These are phyloP conservation scores for Rotaria socialis DNA, from an alignment of 2,888 invertebrate genomes.

Conservation along the genomic window DNA sequence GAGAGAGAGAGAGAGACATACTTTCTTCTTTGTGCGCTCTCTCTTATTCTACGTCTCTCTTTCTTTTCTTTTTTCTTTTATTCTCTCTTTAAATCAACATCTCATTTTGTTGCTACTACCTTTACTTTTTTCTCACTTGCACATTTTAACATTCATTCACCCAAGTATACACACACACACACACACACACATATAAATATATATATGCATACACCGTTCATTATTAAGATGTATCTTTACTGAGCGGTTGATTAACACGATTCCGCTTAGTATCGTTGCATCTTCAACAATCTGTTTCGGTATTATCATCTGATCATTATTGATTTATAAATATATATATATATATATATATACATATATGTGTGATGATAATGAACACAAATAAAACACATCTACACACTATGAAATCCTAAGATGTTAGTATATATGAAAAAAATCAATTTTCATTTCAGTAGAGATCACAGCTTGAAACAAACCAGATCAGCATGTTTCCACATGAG, in stretches of 20 bases:
- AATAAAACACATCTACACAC: neutral
- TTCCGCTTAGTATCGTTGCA: constrained; percentile 26
- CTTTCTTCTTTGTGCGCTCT: neutral
- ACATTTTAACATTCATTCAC: constrained; percentile 4
- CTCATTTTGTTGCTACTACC: constrained; percentile 23
- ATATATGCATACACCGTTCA: constrained; percentile 10
- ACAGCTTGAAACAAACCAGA: neutral
- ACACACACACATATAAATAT: neutral
- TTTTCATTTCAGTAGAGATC: neutral
- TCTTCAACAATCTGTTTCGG: constrained; percentile 25
- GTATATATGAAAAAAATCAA: neutral
- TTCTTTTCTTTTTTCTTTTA: neutral
- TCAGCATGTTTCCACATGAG: neutral
- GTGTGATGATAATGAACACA: no score
- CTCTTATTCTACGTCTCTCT: neutral
- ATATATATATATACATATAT: no score
- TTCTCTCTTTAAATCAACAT: constrained; percentile 31
- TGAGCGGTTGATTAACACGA: constrained; percentile 10
- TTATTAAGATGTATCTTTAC: constrained; percentile 29
- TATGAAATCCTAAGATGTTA: neutral
- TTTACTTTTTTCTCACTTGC: constrained; percentile 20
- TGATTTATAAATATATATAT: neutral
- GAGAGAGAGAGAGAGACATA: neutral
- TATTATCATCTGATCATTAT: neutral
- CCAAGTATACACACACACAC: neutral